phyloP scores from a whole-genome alignment of 2,113 vertebrate species.

The Tonatia bakeri region DNA sequence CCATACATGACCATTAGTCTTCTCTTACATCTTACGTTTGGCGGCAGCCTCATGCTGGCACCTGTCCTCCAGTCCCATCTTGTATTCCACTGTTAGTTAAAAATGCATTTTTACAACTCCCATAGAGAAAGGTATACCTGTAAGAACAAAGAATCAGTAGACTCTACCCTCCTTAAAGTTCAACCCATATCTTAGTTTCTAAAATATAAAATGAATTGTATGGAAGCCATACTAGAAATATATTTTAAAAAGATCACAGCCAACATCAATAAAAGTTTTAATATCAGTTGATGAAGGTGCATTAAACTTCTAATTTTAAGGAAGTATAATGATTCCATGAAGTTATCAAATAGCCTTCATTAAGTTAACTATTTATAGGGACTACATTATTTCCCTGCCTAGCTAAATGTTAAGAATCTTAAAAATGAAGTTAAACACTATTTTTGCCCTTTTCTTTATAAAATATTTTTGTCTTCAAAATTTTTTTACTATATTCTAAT shows the following conservation, averaged over 20 bases:
- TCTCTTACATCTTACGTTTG: background rate
- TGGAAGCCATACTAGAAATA: background rate
- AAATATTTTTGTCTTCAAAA: background rate
- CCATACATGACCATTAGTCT: accelerated
- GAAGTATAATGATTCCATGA: background rate
- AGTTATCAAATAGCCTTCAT: background rate
- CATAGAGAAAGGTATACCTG: background rate
- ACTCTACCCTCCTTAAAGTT: background rate
- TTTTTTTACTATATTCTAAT: background rate
- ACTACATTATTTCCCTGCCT: background rate
- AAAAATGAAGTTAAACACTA: background rate
- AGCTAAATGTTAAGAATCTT: background rate
- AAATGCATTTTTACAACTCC: background rate
- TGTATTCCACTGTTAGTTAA: background rate
- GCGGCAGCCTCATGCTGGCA: background rate
- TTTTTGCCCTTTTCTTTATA: background rate
- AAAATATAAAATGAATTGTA: background rate
- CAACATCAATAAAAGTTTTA: background rate
- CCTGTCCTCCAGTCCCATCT: background rate
- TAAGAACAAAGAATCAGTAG: background rate
- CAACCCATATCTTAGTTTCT: background rate
- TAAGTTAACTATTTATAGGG: background rate
- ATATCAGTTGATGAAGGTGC: background rate
- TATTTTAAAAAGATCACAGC: background rate
- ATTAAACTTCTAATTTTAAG: background rate